A percentile compares a stretch with the other conserved stretches of the same genome.
Evolutionary conservation across 2,888 invertebrate genomes (phyloP).

Genomic region (Allolobophora icterica): DNA sequence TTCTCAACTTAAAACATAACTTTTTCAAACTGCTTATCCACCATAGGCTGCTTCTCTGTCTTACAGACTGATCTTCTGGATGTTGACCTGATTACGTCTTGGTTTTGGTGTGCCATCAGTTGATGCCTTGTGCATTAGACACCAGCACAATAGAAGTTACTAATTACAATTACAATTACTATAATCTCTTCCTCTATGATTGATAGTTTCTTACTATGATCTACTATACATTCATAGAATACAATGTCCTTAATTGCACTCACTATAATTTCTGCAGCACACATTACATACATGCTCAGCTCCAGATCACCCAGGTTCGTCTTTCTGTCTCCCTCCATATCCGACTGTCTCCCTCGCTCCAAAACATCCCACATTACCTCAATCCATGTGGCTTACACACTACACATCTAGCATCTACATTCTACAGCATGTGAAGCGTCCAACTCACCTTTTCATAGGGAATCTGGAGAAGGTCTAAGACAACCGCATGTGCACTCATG

Average conservation of each 20-base stretch:
- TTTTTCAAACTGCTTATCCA: too few species aligned
- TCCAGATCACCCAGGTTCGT: background rate
- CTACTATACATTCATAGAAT: background rate
- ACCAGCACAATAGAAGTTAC: too few species aligned
- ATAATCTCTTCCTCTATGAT: too few species aligned
- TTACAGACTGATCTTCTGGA: too few species aligned
- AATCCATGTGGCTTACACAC: background rate
- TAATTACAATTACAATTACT: too few species aligned
- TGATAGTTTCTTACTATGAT: background rate
- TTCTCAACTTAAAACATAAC: too few species aligned
- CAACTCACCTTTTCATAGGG: slow-evolving; percentile 83
- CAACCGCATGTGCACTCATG: slow-evolving; percentile 94
- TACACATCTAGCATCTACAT: background rate
- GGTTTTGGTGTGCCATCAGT: too few species aligned
- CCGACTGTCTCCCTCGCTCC: background rate
- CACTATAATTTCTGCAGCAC: background rate
- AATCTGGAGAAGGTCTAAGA: slow-evolving; percentile 89
- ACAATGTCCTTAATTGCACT: background rate
- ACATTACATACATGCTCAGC: background rate
- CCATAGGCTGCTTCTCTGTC: too few species aligned
- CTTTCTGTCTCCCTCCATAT: background rate
- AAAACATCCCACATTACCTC: background rate
- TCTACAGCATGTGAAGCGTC: background rate
- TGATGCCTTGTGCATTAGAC: too few species aligned
- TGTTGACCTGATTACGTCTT: too few species aligned